Evolutionary conservation across 2,888 invertebrate genomes (phyloP), one percentile per base, ranked within the genome.

Genomic region (Lamproptera curius): DNA sequence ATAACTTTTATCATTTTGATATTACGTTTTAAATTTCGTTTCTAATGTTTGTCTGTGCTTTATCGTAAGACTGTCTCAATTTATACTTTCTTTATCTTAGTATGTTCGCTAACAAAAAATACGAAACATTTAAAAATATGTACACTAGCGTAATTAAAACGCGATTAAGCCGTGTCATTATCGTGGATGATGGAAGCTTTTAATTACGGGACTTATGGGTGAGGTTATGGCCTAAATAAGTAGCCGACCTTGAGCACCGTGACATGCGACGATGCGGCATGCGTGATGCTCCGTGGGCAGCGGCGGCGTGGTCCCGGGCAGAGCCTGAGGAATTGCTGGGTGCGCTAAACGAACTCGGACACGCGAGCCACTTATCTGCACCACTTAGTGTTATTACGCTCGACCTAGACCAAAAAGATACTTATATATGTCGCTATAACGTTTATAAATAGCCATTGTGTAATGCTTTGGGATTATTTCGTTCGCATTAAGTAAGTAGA

Each of bases 291-390:
- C 33, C 2, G 33, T 33, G 13, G 33, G 13, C 11, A 13, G 11
- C 5, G 33, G 13, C 33, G 1, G 33, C 13, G 13, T 23, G 6
- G 20, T 6, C 6, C 4, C 6, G 20, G 20, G 6, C 20, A 20
- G 20, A 6, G 20, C 20, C 20, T 20, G 20, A 5, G 20, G 20
- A 6, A 20, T 20, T 20, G 6, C 20, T 6, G 20, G 20, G 20
- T 6, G 20, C 20, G 20, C 20, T 20, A 20, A 20, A 20, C 6
- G 3, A 5, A 20, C 20, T 20, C 20, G 20, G 20, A 20, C 44
- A 44, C 44, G 44, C 44, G 17, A 44, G 4, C 37, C n/a, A 1
- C 28, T 1, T 28, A 20, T 44, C 37, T 14, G 31, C 17, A 13
- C 13, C n/a, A 17, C 28, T 17, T 16, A 10, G 11, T 31, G 10